Conservation (phyloP, 2,113 vertebrate genomes). For the Psilopsiagon aymara region DNA sequence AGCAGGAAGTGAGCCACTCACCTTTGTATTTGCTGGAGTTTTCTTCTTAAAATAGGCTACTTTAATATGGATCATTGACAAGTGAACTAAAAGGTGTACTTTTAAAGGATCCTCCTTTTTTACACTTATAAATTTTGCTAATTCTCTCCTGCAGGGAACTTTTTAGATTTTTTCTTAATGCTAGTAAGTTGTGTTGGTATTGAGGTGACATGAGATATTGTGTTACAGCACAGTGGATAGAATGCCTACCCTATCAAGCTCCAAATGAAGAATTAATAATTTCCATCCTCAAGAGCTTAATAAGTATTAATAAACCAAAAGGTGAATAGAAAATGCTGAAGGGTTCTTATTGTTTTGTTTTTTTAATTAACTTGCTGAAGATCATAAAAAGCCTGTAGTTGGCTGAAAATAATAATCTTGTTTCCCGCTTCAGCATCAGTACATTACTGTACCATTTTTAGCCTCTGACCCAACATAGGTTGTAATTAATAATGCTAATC, state of each 20-base stretch:
- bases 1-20: neutral
- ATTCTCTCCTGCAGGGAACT: neutral
- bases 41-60: neutral
- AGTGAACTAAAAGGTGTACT: neutral
- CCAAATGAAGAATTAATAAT: neutral
- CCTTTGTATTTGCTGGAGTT: neutral
- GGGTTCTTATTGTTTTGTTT: neutral
- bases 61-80: neutral
- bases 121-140: neutral
- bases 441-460: neutral
- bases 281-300: neutral
- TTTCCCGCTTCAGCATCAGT: neutral
- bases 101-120: neutral
- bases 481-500: neutral
- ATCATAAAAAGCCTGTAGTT: neutral
- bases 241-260: neutral
- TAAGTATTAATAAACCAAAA: neutral
- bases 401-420: neutral
- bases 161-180: neutral
- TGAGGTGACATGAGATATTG: neutral
- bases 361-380: constrained; percentile 6
- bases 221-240: neutral
- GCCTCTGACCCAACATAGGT: neutral
- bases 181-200: neutral
- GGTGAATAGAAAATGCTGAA: neutral